Evolutionary conservation across 2,113 vertebrate genomes (phyloP), one percentile per base, ranked within the genome.

Genomic region (Oceanodroma tethys): DNA sequence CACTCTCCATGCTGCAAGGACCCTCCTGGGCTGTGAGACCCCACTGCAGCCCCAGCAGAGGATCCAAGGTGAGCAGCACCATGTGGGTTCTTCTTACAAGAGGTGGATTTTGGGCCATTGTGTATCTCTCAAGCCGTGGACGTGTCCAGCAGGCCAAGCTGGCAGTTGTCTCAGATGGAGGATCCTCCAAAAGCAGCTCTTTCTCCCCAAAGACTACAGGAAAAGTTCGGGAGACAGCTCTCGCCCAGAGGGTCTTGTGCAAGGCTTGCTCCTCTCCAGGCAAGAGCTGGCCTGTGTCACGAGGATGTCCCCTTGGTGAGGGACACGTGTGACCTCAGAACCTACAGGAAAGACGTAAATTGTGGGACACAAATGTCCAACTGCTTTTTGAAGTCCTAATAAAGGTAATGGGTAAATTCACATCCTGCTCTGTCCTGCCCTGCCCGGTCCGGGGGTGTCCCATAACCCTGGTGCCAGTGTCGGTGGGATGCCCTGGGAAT

Each of bases 301-400:
- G 1, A 59, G 52, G 43, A 36, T 1, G 3, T 62, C 10, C 50
- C 72, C 8, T 1, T 36, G n/a, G 18, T 47, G 83, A 91, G 43
- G 73, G 60, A 55, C 60, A 27, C 0, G 0, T 62, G 45, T 1
- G 1, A 65, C 40, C 76, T 60, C 81, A 60, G 83, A 67, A 63
- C 32, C n/a, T 20, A 17, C 4, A 30, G 68, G 27, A 32, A 84
- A 58, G 42, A 4, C 38, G 43, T 56, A 52, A 67, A 75, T 2
- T 52, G 60, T 75, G 83, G 88, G 80, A 81, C 86, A 78, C 59
- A 62, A 75, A 53, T 2, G 5, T 67, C 56, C 86, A 56, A 19
- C 48, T 62, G 89, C 88, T 95, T 95, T 63, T 13, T 38, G 13
- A 88, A 89, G 73, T 47, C 76, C 45, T 85, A 97, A 97, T 96